Conservation (phyloP, 2,888 invertebrate genomes). For the Cylindroiulus punctatus region DNA sequence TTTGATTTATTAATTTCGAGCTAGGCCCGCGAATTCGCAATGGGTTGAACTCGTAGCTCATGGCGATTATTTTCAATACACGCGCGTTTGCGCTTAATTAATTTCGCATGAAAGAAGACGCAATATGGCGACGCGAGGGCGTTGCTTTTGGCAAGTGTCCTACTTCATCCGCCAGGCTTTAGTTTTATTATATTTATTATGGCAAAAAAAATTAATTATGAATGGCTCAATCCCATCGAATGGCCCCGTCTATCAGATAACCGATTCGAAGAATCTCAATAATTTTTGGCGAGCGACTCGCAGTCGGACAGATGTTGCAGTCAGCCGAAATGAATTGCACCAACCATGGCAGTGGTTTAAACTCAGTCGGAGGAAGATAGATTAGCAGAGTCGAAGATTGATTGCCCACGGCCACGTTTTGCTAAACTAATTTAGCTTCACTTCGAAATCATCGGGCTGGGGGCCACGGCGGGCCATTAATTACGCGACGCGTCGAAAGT, state of each 20-base stretch:
- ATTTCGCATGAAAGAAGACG: slow-evolving; percentile 44
- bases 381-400: neutral
- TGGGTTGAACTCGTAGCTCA: neutral
- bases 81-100: slow-evolving; percentile 37
- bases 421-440: neutral
- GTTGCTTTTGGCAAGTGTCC: slow-evolving; percentile 32
- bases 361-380: neutral
- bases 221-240: slow-evolving; percentile 39
- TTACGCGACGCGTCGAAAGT: neutral
- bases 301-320: neutral
- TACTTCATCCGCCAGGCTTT: slow-evolving; percentile 5
- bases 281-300: slow-evolving; percentile 1
- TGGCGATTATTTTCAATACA: slow-evolving; percentile 36
- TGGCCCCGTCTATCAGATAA: neutral
- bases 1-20: slow-evolving; percentile 32
- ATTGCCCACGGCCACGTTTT: slow-evolving; percentile 15
- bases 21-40: neutral
- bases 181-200: slow-evolving; percentile 44
- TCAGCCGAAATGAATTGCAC: too few species aligned
- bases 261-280: neutral
- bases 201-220: slow-evolving; percentile 44
- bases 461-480: neutral
- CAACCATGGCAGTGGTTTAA: neutral
- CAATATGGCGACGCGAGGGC: slow-evolving; percentile 43
- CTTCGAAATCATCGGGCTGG: neutral